Conservation (phyloP, 1,140 invertebrate genomes). For the Schmidtea mediterranea region DNA sequence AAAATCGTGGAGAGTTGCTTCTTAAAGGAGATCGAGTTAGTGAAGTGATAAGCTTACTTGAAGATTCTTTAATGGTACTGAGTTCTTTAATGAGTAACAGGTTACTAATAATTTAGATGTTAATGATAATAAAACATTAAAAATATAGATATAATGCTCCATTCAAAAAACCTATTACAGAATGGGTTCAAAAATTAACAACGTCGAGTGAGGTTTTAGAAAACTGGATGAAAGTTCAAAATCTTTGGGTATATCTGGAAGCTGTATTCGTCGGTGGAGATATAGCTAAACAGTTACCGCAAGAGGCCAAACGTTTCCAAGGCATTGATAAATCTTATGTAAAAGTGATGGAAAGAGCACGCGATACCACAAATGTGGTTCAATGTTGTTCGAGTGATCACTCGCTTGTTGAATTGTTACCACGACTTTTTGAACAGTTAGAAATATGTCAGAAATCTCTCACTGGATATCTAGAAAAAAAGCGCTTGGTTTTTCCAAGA, state of each 20-base stretch:
- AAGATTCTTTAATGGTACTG: slow-evolving; percentile 80
- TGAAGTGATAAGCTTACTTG: slow-evolving; percentile 69
- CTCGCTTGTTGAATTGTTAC: slow-evolving; percentile 56
- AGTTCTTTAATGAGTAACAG: slow-evolving; percentile 69
- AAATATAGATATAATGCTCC: slow-evolving; percentile 39
- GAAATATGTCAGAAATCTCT: slow-evolving; percentile 83
- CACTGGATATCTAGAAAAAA: slow-evolving; percentile 76
- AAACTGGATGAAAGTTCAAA: slow-evolving; percentile 24
- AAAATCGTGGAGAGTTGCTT: slow-evolving; percentile 68
- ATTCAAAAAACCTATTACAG: slow-evolving; percentile 24
- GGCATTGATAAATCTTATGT: slow-evolving; percentile 93
- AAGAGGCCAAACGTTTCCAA: slow-evolving; percentile 40
- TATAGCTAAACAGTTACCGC: slow-evolving; percentile 31
- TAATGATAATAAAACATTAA: slow-evolving; percentile 64
- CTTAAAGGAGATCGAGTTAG: slow-evolving; percentile 38
- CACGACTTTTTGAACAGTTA: slow-evolving; percentile 71
- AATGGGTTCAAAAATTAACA: slow-evolving; percentile 22
- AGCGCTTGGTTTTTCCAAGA: slow-evolving; percentile 70
- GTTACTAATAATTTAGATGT: slow-evolving; percentile 74
- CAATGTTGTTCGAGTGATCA: slow-evolving; percentile 79
- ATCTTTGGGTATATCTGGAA: slow-evolving; percentile 25
- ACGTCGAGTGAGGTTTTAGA: slow-evolving; percentile 23
- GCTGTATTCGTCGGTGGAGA: slow-evolving; percentile 27
- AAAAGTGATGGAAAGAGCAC: slow-evolving; percentile 72
- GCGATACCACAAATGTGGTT: slow-evolving; percentile 71